Percentiles rank a stretch among this genome's conserved stretches.
Conservation (phyloP, 2,888 invertebrate species). For the Eristalis pertinax region DNA sequence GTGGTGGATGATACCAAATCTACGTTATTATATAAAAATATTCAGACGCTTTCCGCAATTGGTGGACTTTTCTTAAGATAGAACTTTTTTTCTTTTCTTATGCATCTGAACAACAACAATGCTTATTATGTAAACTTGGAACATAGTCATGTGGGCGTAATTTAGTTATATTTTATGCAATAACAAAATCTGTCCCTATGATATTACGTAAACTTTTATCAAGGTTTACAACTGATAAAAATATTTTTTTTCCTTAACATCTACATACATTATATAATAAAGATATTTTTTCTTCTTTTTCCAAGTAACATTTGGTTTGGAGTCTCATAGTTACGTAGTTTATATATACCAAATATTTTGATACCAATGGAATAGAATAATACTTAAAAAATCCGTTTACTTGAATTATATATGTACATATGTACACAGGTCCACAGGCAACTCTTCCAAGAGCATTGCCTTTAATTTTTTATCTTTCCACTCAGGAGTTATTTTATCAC, state of each 20-base stretch:
- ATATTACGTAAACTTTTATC: constrained; percentile 32
- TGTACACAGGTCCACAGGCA: too few species aligned
- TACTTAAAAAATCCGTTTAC: too few species aligned
- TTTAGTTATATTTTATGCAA: constrained; percentile 11
- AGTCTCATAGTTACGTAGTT: too few species aligned
- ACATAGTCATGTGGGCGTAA: constrained; percentile 26
- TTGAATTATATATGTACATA: too few species aligned
- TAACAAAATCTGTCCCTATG: not conserved
- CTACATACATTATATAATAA: not conserved
- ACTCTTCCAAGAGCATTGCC: too few species aligned
- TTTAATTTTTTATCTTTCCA: too few species aligned
- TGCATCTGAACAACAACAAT: not conserved
- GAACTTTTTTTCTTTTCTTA: not conserved
- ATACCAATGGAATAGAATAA: too few species aligned
- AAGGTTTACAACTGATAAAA: constrained; percentile 46
- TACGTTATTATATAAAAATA: constrained; percentile 50
- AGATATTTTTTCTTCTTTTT: not conserved
- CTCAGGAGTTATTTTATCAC: too few species aligned
- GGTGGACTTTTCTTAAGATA: constrained; percentile 38
- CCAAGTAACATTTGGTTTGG: too few species aligned
- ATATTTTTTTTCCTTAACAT: not conserved
- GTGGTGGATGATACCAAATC: constrained; percentile 28
- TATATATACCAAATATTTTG: too few species aligned
- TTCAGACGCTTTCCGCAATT: constrained; percentile 35
- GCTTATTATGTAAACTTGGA: not conserved